A percentile compares a stretch with the other conserved stretches of the same genome.
These are phyloP conservation scores for Enteromius fasciolatus DNA, from an alignment of 2,797 vertebrate species.

Conservation along the genomic window DNA sequence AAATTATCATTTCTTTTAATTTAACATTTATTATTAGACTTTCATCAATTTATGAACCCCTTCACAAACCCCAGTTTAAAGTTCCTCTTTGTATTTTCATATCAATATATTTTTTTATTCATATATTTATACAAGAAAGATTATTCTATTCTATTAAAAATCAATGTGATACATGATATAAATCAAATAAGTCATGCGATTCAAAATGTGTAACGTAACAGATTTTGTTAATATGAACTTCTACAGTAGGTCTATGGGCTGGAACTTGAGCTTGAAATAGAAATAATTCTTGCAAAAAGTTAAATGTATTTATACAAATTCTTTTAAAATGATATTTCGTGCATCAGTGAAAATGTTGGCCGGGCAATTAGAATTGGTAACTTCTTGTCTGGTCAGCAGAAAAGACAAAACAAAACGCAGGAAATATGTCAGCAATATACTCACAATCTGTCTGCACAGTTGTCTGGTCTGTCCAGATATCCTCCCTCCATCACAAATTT, in stretches of 20 bases:
- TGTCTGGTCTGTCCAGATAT: slow-evolving; percentile 91
- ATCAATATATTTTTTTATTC: neutral
- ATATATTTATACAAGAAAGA: neutral
- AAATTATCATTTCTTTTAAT: neutral
- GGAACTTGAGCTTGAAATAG: no score
- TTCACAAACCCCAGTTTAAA: neutral
- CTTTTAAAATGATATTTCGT: neutral
- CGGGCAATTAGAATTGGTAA: neutral
- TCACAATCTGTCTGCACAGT: slow-evolving; percentile 92
- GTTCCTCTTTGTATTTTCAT: neutral
- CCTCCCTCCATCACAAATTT: slow-evolving; percentile 98
- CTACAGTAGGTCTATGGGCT: no score
- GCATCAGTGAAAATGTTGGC: neutral
- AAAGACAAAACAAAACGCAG: no score
- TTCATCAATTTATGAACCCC: neutral
- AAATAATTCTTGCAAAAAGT: neutral
- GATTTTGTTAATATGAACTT: no score
- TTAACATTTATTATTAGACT: neutral
- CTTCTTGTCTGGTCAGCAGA: neutral
- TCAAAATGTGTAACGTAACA: no score
- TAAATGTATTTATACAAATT: neutral
- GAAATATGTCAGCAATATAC: slow-evolving; percentile 61
- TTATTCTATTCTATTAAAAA: neutral
- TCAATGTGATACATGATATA: neutral
- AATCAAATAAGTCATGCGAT: no score